phyloP scores from a whole-genome alignment of 2,797 vertebrate genomes.

The Momotus momota region DNA sequence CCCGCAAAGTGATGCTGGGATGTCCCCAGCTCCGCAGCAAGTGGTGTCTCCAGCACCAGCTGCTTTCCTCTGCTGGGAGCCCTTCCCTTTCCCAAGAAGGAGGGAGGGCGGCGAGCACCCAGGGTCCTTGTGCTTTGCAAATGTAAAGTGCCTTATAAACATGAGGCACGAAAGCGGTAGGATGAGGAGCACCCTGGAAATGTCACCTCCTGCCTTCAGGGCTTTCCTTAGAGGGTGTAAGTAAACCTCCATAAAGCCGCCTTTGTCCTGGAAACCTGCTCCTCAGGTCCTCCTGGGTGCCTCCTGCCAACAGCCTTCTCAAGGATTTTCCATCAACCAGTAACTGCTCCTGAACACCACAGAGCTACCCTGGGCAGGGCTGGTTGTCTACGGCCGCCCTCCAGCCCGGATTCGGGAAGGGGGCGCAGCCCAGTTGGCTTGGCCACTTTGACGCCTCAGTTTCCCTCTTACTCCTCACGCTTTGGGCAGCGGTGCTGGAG shows the following conservation, averaged over 20 bases:
- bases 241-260: not conserved
- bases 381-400: accelerated
- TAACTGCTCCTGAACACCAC: accelerated
- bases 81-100: not conserved
- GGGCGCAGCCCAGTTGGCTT: not conserved
- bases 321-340: not conserved
- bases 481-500: not conserved
- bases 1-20: not conserved
- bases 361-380: not conserved
- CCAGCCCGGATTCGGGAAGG: accelerated
- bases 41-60: accelerated
- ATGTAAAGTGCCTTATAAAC: not conserved
- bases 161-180: accelerated
- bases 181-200: not conserved
- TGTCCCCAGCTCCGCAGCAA: not conserved
- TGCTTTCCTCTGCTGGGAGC: not conserved
- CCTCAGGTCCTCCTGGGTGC: not conserved
- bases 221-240: not conserved
- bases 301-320: not conserved
- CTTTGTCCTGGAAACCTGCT: slow-evolving; percentile 59
- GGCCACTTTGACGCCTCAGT: not conserved
- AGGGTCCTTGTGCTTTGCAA: not conserved
- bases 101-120: accelerated
- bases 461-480: accelerated
- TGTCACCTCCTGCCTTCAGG: not conserved